Percentiles rank a stretch among this genome's conserved stretches.
Conservation (phyloP, 2,888 invertebrate genomes). For the Cataglyphis rosenhaueri region DNA sequence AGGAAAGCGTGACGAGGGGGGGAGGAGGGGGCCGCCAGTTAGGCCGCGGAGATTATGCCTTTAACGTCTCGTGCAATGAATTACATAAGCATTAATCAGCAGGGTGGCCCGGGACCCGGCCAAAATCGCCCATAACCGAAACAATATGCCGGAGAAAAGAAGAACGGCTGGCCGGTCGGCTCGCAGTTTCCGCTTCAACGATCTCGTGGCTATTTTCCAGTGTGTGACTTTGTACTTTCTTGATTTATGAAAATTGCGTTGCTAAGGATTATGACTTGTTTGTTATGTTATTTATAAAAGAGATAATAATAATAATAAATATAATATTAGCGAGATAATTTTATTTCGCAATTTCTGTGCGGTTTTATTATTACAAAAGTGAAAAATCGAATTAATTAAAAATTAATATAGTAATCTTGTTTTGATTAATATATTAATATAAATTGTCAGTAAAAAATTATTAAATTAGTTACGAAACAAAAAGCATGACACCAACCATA, state of each 20-base stretch:
- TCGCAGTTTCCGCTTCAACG: constrained; percentile 31
- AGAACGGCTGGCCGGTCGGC: constrained; percentile 3
- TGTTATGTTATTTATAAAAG: not conserved
- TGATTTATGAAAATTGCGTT: constrained; percentile 33
- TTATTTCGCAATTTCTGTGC: not conserved
- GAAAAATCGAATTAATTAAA: not conserved
- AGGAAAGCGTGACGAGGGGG: constrained; percentile 20
- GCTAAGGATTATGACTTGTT: not conserved
- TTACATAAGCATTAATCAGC: constrained; percentile 84
- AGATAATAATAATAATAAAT: not conserved
- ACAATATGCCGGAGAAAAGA: constrained; percentile 46
- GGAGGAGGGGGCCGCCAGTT: constrained; percentile 60
- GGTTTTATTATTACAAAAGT: not conserved
- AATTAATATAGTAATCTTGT: not conserved
- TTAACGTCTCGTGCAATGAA: constrained; percentile 83
- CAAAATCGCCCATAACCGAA: constrained; percentile 58
- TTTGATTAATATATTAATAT: not conserved
- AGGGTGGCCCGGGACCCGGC: constrained; percentile 71
- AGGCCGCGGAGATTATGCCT: constrained; percentile 80
- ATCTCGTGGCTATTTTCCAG: constrained; percentile 42
- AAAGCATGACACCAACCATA: not conserved
- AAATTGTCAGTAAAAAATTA: no score
- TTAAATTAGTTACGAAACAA: not conserved
- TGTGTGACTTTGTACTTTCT: constrained; percentile 40
- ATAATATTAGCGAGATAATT: not conserved